Base-by-base conservation (phyloP, 2,888 invertebrate species). In the Podabrus alpinus region DNA sequence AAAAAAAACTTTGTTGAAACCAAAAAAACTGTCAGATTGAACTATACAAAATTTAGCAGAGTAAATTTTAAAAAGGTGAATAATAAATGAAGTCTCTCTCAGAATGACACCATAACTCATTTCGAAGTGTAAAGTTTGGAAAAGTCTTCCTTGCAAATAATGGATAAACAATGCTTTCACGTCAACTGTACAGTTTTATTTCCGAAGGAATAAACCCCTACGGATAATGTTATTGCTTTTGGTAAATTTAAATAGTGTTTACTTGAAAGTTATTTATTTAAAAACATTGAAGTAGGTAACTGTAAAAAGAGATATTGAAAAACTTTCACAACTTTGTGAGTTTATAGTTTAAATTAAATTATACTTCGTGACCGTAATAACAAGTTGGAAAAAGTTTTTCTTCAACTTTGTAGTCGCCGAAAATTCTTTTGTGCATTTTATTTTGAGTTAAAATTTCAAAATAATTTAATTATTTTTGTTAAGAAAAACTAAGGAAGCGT, bases 311-410 rank as follows among this genome's bases (percentile, higher is more conserved):
- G 13, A 45, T 45, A 45, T 45, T 45, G 45, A 64, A 64, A 19
- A 64, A 19, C 17, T 64, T 64, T 17, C n/a, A n/a, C 13, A 64
- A 64, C 19, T 64, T 64, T 21, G 62, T 11, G 19, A 64, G 15
- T 64, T 64, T 64, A 17, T 64, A 64, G 62, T 64, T 64, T 17
- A 64, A 64, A 64, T 64, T 64, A 64, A 64, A 19, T 64, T 64
- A 64, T 19, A 21, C 21, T 64, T 19, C 62, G 62, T 16, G 62
- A 64, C 62, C 19, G 62, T 21, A 64, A 19, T 64, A 45, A n/a
- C 45, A 45, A 45, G 45, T 45, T 45, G 45, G 45, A n/a, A 45
- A 45, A 45, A 45, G n/a, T 45, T 45, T n/a, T 45, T 45, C 45
- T 29, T 3, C 45, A 45, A 45, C n/a, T 45, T 45, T 45, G 45